Conservation (phyloP, 2,113 vertebrate species). For the Microcebus lehilahytsara region DNA sequence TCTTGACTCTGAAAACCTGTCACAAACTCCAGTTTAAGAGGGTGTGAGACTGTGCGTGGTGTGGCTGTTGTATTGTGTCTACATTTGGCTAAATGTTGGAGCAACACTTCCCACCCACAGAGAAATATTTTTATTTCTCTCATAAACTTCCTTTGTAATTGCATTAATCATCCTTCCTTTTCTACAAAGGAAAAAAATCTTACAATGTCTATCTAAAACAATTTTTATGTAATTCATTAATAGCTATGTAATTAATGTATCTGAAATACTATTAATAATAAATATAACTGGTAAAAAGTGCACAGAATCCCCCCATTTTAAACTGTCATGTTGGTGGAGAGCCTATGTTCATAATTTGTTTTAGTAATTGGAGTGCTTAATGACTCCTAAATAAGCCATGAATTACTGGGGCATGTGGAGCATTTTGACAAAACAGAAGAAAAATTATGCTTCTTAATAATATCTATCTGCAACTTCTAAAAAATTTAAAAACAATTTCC, state of each 20-base stretch:
- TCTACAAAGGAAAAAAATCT: background rate
- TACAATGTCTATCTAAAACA: constrained; percentile 19
- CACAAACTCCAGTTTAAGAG: background rate
- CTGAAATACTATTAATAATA: background rate
- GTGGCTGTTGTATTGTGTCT: constrained; percentile 18
- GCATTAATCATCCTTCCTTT: constrained; percentile 59
- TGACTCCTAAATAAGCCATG: background rate
- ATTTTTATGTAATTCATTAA: constrained; percentile 30
- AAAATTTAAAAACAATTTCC: background rate
- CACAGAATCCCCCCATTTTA: background rate
- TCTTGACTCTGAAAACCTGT: background rate
- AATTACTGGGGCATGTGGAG: background rate
- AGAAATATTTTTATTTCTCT: constrained; percentile 57
- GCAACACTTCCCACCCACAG: constrained; percentile 50
- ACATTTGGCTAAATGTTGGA: constrained; percentile 57
- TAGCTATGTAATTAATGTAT: constrained; percentile 11
- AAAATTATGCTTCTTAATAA: background rate
- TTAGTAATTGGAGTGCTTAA: background rate
- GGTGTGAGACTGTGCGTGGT: rapidly evolving
- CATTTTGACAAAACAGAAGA: constrained; percentile 7
- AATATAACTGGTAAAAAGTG: background rate
- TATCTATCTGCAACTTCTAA: background rate
- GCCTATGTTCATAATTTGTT: background rate
- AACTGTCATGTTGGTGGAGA: background rate
- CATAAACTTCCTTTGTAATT: constrained; percentile 53